Conservation (phyloP, 1,140 invertebrate genomes). For the Heterodera schachtii region DNA sequence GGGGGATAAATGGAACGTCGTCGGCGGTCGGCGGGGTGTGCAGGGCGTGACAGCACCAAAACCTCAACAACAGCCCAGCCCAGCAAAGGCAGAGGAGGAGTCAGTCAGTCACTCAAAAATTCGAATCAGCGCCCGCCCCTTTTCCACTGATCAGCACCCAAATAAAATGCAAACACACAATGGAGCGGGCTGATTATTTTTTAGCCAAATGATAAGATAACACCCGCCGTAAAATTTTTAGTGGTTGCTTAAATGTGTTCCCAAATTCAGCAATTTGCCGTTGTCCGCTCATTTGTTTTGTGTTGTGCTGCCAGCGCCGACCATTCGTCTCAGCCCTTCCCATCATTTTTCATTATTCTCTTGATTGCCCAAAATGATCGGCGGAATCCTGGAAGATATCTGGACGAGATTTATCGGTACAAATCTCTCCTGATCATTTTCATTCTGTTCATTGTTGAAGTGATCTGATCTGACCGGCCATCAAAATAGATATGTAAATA, state of each 20-base stretch:
- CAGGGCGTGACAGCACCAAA: not conserved
- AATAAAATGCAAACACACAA: not conserved
- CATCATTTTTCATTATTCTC: too few relatives aligned
- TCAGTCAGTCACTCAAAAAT: not conserved
- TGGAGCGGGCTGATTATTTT: not conserved
- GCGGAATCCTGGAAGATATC: not conserved
- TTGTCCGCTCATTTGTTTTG: not conserved
- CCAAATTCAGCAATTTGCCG: not conserved
- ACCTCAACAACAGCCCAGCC: too few relatives aligned
- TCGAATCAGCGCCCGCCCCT: not conserved
- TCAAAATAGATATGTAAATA: not conserved
- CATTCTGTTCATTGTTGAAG: not conserved
- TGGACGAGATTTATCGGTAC: not conserved
- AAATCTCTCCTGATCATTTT: not conserved
- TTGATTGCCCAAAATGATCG: not conserved
- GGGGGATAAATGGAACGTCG: too few relatives aligned
- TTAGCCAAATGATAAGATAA: not conserved
- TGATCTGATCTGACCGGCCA: not conserved
- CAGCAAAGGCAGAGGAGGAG: too few relatives aligned
- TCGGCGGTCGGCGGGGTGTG: too few relatives aligned
- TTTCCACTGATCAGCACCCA: not conserved
- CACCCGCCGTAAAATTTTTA: not conserved
- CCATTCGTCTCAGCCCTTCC: too few relatives aligned
- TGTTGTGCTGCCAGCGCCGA: too few relatives aligned
- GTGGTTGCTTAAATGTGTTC: not conserved